These are phyloP conservation scores for Eupithecia dodoneata DNA, from an alignment of 2,888 invertebrate genomes.

Conservation along the genomic window DNA sequence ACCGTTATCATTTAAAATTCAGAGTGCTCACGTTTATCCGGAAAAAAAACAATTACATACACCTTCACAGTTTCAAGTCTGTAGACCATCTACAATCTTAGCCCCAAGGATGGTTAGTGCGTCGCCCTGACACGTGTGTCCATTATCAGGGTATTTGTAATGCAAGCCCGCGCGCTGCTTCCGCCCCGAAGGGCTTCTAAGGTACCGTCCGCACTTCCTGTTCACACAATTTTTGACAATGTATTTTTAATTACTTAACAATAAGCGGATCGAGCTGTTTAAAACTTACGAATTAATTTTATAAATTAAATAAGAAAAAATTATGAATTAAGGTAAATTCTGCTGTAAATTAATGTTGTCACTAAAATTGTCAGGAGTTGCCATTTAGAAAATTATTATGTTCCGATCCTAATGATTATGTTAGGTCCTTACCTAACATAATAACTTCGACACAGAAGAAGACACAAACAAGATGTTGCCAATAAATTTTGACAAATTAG, in stretches of 20 bases:
- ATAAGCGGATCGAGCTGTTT: slow-evolving; percentile 23
- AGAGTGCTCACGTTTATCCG: not conserved
- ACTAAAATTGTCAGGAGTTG: not conserved
- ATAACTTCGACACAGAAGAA: no score
- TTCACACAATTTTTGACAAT: slow-evolving; percentile 73
- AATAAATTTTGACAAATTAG: no score
- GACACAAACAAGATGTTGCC: no score
- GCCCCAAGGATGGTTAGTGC: slow-evolving; percentile 1
- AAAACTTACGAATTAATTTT: no score
- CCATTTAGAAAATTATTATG: not conserved
- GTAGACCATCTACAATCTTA: not conserved
- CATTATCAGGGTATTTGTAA: slow-evolving; percentile 80
- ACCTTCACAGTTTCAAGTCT: not conserved
- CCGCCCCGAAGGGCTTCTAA: slow-evolving; percentile 74
- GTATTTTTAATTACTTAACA: slow-evolving; percentile 61
- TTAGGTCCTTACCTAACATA: no score
- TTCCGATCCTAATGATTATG: no score
- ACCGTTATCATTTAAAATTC: not conserved
- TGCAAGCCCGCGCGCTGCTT: slow-evolving; percentile 74
- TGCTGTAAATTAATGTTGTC: not conserved
- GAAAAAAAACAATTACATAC: not conserved
- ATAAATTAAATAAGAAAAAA: no score
- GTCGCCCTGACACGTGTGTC: slow-evolving; percentile 63
- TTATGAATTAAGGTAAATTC: not conserved
- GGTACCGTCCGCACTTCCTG: slow-evolving; percentile 80